Percentiles rank a stretch among this genome's conserved stretches.
Evolutionary conservation across 2,797 vertebrate genomes (phyloP).

Genomic region (Acridotheres tristis): DNA sequence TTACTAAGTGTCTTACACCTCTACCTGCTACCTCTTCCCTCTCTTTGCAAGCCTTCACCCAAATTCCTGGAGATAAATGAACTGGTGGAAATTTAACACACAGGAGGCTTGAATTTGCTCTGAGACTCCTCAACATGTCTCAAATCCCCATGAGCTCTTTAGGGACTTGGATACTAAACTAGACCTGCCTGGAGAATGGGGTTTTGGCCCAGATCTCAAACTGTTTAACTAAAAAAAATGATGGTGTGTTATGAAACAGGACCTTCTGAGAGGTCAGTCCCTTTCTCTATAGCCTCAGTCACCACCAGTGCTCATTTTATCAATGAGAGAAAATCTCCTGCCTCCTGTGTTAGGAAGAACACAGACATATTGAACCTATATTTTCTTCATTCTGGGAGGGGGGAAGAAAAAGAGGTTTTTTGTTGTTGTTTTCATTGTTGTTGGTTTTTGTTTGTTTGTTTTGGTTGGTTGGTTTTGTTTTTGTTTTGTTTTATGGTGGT

Average conservation of each 20-base stretch:
- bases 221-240: conserved; percentile 13
- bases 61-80: not conserved
- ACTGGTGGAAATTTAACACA: not conserved
- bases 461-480: not conserved
- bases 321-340: not conserved
- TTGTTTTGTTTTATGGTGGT: too few relatives aligned
- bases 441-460: not conserved
- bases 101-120: not conserved
- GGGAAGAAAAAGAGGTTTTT: too few relatives aligned
- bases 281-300: not conserved
- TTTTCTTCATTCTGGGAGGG: not conserved
- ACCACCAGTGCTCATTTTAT: not conserved
- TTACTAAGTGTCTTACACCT: not conserved
- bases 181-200: not conserved
- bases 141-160: not conserved
- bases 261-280: not conserved
- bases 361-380: not conserved
- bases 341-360: not conserved
- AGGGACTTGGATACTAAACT: not conserved
- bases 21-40: not conserved
- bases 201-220: not conserved
- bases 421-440: too few relatives aligned
- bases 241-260: not conserved
- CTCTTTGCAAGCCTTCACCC: not conserved
- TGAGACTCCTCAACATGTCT: not conserved